Conservation (phyloP, 1,140 invertebrate genomes). For the Euglossa dilemma region DNA sequence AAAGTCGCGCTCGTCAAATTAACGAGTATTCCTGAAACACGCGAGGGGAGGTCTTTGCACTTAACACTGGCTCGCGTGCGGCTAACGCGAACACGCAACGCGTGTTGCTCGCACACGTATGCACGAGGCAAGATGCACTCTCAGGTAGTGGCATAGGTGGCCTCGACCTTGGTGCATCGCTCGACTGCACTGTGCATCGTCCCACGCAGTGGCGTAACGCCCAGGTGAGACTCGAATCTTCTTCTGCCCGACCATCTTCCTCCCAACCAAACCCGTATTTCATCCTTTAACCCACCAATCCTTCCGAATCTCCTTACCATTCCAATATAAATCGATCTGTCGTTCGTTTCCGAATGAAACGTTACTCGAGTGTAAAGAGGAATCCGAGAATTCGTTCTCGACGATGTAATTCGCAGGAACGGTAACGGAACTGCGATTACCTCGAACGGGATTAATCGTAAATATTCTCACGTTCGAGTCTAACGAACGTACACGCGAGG, state of each 20-base stretch:
- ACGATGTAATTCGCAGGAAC: neutral
- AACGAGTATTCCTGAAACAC: slow-evolving; percentile 18
- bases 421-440: neutral
- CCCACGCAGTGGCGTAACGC: slow-evolving; percentile 42
- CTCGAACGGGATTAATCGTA: no score
- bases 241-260: neutral
- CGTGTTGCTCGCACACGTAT: slow-evolving; percentile 25
- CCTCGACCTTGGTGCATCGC: slow-evolving; percentile 63
- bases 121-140: slow-evolving; percentile 32
- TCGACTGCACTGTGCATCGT: slow-evolving; percentile 51
- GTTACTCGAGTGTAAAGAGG: neutral
- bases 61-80: slow-evolving; percentile 54
- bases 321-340: no score
- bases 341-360: no score
- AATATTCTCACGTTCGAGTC: neutral
- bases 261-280: neutral
- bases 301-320: neutral
- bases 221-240: slow-evolving; percentile 20
- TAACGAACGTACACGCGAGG: neutral
- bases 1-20: slow-evolving; percentile 19
- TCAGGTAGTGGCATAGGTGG: slow-evolving; percentile 40
- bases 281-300: neutral
- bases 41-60: slow-evolving; percentile 42
- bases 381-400: neutral
- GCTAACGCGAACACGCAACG: slow-evolving; percentile 38